Percentiles rank a stretch among this genome's conserved stretches.
These are phyloP conservation scores for Hyles euphorbiae DNA, from an alignment of 1,140 invertebrate genomes.

Conservation along the genomic window DNA sequence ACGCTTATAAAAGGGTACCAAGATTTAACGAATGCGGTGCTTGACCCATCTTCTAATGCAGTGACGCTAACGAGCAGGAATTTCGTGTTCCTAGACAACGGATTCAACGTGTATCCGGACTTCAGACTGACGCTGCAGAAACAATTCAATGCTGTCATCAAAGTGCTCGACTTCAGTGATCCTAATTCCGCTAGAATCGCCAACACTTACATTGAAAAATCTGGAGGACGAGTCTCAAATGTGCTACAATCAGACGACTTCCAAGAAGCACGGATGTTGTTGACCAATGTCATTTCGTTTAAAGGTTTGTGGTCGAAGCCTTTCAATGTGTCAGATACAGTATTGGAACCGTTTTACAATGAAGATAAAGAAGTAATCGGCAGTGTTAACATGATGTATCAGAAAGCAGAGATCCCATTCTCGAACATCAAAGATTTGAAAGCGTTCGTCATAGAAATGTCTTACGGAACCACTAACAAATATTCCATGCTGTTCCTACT, in stretches of 20 bases:
- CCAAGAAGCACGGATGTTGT: constrained; percentile 78
- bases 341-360: constrained; percentile 73
- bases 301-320: constrained; percentile 85
- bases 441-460: constrained; percentile 54
- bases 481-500: constrained; percentile 57
- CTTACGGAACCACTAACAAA: constrained; percentile 76
- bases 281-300: constrained; percentile 89
- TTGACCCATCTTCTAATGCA: constrained; percentile 36
- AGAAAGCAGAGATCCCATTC: constrained; percentile 70
- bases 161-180: constrained; percentile 54
- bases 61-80: constrained; percentile 53
- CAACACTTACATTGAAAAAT: constrained; percentile 47
- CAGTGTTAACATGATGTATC: constrained; percentile 78
- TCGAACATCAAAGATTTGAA: constrained; percentile 73
- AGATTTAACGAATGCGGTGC: constrained; percentile 41
- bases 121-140: constrained; percentile 36
- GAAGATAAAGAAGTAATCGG: constrained; percentile 70
- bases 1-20: constrained; percentile 46
- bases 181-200: constrained; percentile 42
- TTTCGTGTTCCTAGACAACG: constrained; percentile 57
- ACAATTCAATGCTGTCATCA: constrained; percentile 49
- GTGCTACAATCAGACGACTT: constrained; percentile 66
- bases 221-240: constrained; percentile 54
- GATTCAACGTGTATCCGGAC: constrained; percentile 39
- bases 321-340: constrained; percentile 80